Base-by-base conservation (phyloP, 2,113 vertebrate genomes). In the Psilopogon haemacephalus region DNA sequence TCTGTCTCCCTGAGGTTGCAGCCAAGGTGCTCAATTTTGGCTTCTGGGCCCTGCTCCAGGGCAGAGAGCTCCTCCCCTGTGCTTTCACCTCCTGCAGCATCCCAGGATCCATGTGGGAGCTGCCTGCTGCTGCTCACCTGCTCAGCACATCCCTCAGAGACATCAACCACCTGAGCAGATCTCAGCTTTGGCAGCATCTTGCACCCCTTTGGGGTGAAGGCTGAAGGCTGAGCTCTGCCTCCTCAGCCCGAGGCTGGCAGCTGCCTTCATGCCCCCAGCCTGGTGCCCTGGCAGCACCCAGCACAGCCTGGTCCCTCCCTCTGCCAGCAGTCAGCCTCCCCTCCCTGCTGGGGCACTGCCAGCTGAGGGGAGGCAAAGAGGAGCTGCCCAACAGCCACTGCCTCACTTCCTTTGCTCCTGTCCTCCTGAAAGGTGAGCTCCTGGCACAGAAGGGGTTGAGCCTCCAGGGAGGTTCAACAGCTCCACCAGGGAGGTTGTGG, bases 161-260 rank as follows among this genome's bases (percentile, higher is more conserved):
- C 4, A 27, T 18, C 88, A 75, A 74, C 59, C 69, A 76, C 55
- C 56, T 76, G 68, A 11, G 90, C 48, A 26, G 48, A 89, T 46
- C 50, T 60, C 0, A 3, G 2, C 84, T 93, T 70, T 76, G 74
- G 73, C 40, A 63, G 83, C 50, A 17, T 2, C 35, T 30, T 73
- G 84, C 91, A 96, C 64, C 82, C 81, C 74, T 89, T 56, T 85
- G 91, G 95, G 87, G 89, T 89, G 11, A 10, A 85, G 77, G 33
- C 30, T 18, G 54, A 15, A 21, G 1, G 6, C 62, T 1, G 11
- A 52, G 48, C 38, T 11, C 0, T 6, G 56, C 13, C 78, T 64
- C 87, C 10, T 72, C 71, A 52, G 82, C 6, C n/a, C n/a, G n/a
- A 8, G 4, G 64, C 88, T 30, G 63, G 32, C 44, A 65, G 50